Evolutionary conservation across 2,797 vertebrate genomes (phyloP), one percentile per base, ranked within the genome.

Genomic region (Heliangelus exortis): DNA sequence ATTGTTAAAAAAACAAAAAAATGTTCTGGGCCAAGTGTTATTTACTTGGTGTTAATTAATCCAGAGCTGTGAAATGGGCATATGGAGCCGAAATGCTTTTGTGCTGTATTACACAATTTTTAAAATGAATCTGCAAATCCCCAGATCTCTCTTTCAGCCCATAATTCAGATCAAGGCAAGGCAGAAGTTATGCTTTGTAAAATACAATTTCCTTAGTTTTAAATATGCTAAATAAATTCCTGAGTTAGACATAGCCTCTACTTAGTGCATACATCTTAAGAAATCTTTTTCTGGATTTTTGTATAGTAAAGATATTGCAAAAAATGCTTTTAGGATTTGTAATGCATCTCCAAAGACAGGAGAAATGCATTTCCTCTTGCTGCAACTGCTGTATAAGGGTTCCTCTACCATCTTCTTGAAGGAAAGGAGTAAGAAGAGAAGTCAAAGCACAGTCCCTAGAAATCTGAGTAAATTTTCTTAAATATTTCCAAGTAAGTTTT

Each of bases 1-100:
- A 21, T 47, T 47, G 47, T 47, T 19, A 47, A 47, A 47, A 47
- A 47, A 47, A 47, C 20, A 47, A 47, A 47, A 21, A 47, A 47
- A 47, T 47, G 19, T 47, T 90, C 43, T 79, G 41, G 80, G 79
- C 83, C 80, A 93, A 75, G 53, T 69, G 55, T 87, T 84, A 87
- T 95, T 95, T 94, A 87, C 50, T 92, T 66, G 19, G 73, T 92
- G 83, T 93, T 94, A 96, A 94, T 92, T 93, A 87, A 71, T 67
- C 36, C 53, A 51, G 71, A 76, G 71, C 80, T 71, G 29, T 76
- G 87, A 86, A 87, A 79, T 75, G 36, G 31, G 62, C 36, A 17
- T 31, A 75, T 17, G 65, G 43, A 76, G 62, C 62, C 87, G 88
- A 93, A 87, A 57, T 87, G 53, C 19, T 93, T 93, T 87, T 92